phyloP scores from a whole-genome alignment of 2,113 vertebrate species.

The Helogale parvula region DNA sequence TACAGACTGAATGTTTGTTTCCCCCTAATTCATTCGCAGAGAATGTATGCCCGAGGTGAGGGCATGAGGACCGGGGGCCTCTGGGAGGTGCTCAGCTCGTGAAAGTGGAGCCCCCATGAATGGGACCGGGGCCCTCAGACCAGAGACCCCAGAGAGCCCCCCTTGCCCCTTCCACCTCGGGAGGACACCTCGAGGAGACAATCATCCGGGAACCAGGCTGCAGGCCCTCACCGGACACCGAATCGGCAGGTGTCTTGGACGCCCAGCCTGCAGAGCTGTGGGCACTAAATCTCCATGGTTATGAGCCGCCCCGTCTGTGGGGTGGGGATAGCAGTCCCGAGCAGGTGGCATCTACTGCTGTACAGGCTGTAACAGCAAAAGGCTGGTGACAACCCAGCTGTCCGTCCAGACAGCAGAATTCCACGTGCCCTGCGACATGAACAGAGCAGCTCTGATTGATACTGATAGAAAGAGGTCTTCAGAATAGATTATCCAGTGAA shows the following conservation, averaged over 20 bases:
- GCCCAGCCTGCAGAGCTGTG: neutral
- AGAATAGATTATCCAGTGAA: neutral
- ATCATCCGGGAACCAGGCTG: neutral
- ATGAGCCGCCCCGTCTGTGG: neutral
- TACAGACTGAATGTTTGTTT: neutral
- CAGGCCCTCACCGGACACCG: neutral
- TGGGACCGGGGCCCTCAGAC: neutral
- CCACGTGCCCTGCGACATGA: neutral
- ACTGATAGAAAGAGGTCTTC: neutral
- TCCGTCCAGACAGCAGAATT: neutral
- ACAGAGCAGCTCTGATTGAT: too few relatives aligned
- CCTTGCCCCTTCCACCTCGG: neutral
- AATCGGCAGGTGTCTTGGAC: neutral
- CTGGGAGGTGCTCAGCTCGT: neutral
- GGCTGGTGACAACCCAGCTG: neutral
- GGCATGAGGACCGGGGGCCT: neutral
- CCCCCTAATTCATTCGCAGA: neutral
- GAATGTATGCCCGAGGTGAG: neutral
- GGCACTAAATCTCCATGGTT: too few relatives aligned
- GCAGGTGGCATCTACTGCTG: too few relatives aligned
- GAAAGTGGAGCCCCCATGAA: neutral
- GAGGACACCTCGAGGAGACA: neutral
- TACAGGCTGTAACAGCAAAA: neutral
- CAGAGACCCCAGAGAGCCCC: neutral
- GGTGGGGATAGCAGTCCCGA: neutral